Percentiles rank a stretch among this genome's conserved stretches.
Evolutionary conservation across 2,888 invertebrate genomes (phyloP).

Genomic region (Drosophila robusta): DNA sequence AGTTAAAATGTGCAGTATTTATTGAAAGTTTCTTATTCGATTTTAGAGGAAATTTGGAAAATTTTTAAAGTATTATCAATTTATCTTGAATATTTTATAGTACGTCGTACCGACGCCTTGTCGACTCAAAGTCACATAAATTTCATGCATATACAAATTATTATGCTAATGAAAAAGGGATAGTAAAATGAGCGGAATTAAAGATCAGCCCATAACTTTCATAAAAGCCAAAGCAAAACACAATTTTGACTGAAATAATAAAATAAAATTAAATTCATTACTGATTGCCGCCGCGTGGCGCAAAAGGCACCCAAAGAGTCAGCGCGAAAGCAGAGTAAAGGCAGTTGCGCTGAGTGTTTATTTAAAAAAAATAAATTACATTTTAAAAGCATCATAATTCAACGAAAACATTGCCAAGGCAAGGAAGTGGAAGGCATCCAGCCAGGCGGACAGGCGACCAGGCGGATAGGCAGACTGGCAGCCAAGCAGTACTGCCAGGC

Average conservation of each 20-base stretch:
- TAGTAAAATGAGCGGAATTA: constrained; percentile 65
- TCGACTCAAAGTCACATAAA: constrained; percentile 52
- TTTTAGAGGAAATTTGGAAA: not conserved
- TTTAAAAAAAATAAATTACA: constrained; percentile 80
- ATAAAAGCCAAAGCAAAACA: constrained; percentile 32
- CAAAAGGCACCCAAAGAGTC: constrained; percentile 39
- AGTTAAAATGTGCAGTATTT: too few relatives aligned
- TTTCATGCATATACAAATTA: constrained; percentile 44
- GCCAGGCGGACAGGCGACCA: constrained; percentile 28
- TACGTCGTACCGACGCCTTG: not conserved
- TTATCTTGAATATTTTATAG: too few relatives aligned
- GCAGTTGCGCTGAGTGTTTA: constrained; percentile 69
- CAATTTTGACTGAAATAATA: constrained; percentile 76
- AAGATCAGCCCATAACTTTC: constrained; percentile 61
- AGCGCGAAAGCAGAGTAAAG: constrained; percentile 36
- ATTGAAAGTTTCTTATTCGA: too few relatives aligned
- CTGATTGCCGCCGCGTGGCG: constrained; percentile 62
- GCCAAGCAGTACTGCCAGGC: constrained; percentile 14
- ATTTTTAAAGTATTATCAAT: too few relatives aligned
- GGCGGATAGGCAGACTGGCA: constrained; percentile 27
- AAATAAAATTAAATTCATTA: constrained; percentile 78
- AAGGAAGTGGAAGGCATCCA: constrained; percentile 41
- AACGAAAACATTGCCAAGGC: constrained; percentile 73
- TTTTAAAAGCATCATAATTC: constrained; percentile 80
- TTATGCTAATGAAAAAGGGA: constrained; percentile 49